A percentile compares a stretch with the other conserved stretches of the same genome.
phyloP scores from a whole-genome alignment of 2,113 vertebrate genomes.

The Monopterus albus region DNA sequence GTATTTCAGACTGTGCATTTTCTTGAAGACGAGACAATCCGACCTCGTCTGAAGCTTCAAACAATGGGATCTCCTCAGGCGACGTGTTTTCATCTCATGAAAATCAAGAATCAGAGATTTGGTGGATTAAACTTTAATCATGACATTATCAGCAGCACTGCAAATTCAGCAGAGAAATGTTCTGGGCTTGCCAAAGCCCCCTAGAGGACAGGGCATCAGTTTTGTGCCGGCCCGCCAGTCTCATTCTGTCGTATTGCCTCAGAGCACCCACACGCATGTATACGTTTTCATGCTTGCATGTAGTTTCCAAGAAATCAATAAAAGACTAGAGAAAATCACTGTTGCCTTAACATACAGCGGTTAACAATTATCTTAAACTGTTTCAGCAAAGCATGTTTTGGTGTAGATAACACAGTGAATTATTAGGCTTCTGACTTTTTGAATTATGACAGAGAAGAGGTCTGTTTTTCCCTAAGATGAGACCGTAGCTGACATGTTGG shows the following conservation, averaged over 20 bases:
- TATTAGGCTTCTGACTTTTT: constrained; percentile 32
- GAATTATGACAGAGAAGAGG: constrained; percentile 7
- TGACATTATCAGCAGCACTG: constrained; percentile 56
- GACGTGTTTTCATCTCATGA: constrained; percentile 53
- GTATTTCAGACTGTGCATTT: constrained; percentile 32
- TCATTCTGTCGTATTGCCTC: constrained; percentile 29
- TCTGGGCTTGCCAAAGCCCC: constrained; percentile 28
- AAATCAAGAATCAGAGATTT: constrained; percentile 69
- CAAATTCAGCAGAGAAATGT: constrained; percentile 55
- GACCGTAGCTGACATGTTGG: constrained; percentile 25
- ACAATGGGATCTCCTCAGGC: constrained; percentile 45
- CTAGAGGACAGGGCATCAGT: constrained; percentile 41
- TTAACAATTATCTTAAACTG: constrained; percentile 32
- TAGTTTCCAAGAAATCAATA: constrained; percentile 40
- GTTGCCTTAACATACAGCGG: constrained; percentile 26
- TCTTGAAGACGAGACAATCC: constrained; percentile 27
- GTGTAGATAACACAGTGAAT: constrained; percentile 18
- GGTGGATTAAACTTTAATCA: constrained; percentile 68
- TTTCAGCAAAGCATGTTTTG: constrained; percentile 12
- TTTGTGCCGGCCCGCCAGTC: constrained; percentile 33
- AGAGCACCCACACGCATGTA: constrained; percentile 19
- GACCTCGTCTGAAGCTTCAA: constrained; percentile 36
- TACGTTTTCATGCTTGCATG: constrained; percentile 41
- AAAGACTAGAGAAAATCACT: constrained; percentile 18
- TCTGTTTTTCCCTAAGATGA: constrained; percentile 31